Evolutionary conservation across 2,113 vertebrate genomes (phyloP), one percentile per base, ranked within the genome.

Genomic region (Eublepharis macularius): DNA sequence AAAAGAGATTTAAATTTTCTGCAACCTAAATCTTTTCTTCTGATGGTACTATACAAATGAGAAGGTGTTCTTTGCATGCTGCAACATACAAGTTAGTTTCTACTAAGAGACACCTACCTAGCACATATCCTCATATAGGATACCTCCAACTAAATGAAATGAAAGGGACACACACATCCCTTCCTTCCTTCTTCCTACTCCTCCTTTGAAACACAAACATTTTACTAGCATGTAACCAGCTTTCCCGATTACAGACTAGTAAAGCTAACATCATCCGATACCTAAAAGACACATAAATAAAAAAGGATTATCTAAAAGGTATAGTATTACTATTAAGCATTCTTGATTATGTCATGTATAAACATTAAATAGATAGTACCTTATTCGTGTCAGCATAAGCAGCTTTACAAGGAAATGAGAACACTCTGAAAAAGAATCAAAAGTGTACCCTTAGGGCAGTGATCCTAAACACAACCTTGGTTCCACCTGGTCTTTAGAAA

Each of bases 371-470:
- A 24, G 26, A 63, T 9, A 29, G 60, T 97, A 99, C 98, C 97
- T 98, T 95, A 1, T 91, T 94, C 24, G 78, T 90, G 76, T 97
- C 96, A 75, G 98, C 96, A 91, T 97, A 98, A 19, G 96, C 97
- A 74, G 92, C 86, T 77, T 95, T 86, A 81, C 98, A 99, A 0
- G 98, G 97, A 91, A 98, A 96, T 2, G 97, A 98, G 87, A 91
- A 97, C 17, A 99, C 97, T 92, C 98, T 99, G 93, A 10, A 94
- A 96, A 85, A 94, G 36, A 92, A 92, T 24, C 51, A 90, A 3
- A 63, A 90, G 1, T 80, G 87, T 17, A 32, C 47, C 17, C 0
- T 3, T 79, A 45, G 39, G 12, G 34, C 92, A 11, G 1, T 0
- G 51, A 68, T 70, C 69, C 66, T 70, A 0, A 26, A 70, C 51